These are phyloP conservation scores for Murina feae DNA, from an alignment of 2,113 vertebrate genomes.

Conservation along the genomic window DNA sequence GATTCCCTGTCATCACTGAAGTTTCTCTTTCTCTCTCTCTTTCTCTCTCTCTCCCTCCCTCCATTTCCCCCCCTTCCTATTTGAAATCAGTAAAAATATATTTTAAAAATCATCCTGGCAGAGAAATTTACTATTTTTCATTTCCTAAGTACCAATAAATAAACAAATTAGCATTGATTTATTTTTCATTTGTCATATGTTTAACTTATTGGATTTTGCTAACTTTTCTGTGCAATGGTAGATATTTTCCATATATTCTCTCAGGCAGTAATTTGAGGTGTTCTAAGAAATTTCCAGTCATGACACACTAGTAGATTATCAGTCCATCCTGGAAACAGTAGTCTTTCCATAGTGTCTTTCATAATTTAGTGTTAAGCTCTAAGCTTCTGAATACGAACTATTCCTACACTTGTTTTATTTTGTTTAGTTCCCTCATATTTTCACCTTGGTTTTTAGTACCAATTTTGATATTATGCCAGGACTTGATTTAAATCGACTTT, in stretches of 20 bases:
- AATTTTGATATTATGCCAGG: not conserved
- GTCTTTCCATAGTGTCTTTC: not conserved
- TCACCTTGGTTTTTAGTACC: not conserved
- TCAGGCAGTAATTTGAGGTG: not conserved
- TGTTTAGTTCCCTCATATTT: not conserved
- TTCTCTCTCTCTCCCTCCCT: too few relatives aligned
- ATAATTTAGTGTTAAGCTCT: not conserved
- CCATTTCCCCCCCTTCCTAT: too few relatives aligned
- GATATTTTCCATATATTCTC: not conserved
- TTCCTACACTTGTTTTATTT: not conserved
- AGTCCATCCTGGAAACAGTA: not conserved
- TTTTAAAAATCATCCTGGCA: not conserved
- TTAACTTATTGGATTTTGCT: not conserved
- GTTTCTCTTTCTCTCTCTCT: too few relatives aligned
- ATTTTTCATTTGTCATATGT: not conserved
- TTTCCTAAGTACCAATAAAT: not conserved
- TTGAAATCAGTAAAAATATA: too few relatives aligned
- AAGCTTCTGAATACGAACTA: not conserved
- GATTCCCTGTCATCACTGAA: too few relatives aligned
- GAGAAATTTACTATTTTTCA: not conserved
- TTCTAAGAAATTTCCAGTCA: not conserved
- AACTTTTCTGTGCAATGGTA: not conserved
- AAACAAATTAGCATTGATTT: not conserved
- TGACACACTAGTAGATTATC: not conserved
- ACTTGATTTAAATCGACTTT: not conserved